These are phyloP conservation scores for Manacus vitellinus DNA, from an alignment of 2,113 vertebrate genomes.

Conservation along the genomic window DNA sequence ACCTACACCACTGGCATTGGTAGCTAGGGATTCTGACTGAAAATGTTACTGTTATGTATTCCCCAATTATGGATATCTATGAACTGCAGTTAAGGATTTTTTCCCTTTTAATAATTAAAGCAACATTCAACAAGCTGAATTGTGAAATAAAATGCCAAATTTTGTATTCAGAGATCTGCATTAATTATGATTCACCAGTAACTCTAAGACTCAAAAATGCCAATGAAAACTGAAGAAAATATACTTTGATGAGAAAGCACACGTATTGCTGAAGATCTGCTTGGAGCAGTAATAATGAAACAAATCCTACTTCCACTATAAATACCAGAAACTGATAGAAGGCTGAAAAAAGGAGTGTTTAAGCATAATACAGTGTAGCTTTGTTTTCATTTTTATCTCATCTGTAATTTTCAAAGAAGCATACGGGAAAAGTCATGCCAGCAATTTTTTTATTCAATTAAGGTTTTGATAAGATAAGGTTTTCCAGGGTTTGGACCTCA, in stretches of 20 bases:
- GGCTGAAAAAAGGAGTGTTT: neutral
- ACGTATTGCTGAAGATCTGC: neutral
- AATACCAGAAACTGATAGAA: neutral
- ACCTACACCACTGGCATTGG: neutral
- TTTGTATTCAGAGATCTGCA: neutral
- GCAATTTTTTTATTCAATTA: neutral
- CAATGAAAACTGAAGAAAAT: neutral
- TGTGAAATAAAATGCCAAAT: neutral
- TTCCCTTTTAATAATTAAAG: neutral
- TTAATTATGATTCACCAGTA: neutral
- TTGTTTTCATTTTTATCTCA: neutral
- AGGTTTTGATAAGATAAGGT: neutral
- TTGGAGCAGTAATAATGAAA: neutral
- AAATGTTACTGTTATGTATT: slow-evolving; percentile 8
- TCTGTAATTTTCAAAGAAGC: neutral
- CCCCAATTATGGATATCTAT: neutral
- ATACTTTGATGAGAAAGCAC: neutral
- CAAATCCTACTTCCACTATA: neutral
- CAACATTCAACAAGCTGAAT: neutral
- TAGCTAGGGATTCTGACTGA: neutral
- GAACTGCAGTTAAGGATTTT: neutral
- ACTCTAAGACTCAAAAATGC: neutral
- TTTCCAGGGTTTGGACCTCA: neutral
- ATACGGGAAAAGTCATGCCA: neutral
- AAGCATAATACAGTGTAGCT: neutral